These are phyloP conservation scores for Serrognathus titanus DNA, from an alignment of 2,888 invertebrate species.

Conservation along the genomic window DNA sequence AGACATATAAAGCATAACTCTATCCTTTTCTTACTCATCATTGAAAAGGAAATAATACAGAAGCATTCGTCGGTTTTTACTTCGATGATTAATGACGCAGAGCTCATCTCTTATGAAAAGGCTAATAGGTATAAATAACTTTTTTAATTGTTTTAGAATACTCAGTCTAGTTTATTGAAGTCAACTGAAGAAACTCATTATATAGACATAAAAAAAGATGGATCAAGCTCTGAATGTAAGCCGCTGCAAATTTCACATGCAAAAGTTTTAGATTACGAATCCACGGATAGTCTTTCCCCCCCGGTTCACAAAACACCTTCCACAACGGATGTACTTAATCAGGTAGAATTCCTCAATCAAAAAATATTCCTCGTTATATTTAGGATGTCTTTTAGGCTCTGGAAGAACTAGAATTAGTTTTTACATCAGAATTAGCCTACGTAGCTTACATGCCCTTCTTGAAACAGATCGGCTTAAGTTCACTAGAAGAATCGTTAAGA, in stretches of 20 bases:
- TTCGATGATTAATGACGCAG: no score
- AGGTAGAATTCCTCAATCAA: neutral
- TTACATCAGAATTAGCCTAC: constrained; percentile 81
- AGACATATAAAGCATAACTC: no score
- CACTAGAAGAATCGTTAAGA: constrained; percentile 68
- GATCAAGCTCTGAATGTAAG: constrained; percentile 58
- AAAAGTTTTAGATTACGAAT: constrained; percentile 49
- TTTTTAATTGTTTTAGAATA: no score
- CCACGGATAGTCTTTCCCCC: constrained; percentile 62
- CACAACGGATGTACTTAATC: constrained; percentile 32
- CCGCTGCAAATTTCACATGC: constrained; percentile 49
- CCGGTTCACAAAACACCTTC: constrained; percentile 42
- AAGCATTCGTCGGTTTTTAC: no score
- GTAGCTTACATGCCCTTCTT: constrained; percentile 74
- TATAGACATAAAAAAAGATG: constrained; percentile 60
- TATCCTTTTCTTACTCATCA: no score
- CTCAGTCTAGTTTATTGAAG: constrained; percentile 20
- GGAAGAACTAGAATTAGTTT: constrained; percentile 78
- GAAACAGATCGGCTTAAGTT: constrained; percentile 67
- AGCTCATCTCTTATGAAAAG: no score
- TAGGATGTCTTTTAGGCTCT: constrained; percentile 55
- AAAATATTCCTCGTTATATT: neutral
- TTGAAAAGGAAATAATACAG: no score
- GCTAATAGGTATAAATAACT: no score
- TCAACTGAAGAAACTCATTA: constrained; percentile 46